Base-by-base conservation (phyloP, 2,113 vertebrate species). In the Monopterus albus region DNA sequence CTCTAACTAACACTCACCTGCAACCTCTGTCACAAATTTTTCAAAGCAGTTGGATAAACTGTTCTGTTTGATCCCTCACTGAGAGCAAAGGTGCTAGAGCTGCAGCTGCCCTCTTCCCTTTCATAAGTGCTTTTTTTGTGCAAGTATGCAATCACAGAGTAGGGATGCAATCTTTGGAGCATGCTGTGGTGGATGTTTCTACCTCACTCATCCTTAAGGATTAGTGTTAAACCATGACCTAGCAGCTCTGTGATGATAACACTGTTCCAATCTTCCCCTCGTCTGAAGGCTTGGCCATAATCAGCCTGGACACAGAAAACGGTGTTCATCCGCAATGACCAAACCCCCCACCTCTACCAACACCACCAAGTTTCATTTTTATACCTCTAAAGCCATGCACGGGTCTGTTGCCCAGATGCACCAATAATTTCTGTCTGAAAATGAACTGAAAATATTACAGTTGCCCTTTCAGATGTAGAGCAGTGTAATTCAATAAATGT, bases 161-260 rank as follows among this genome's bases (percentile, higher is more conserved):
- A 60, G 62, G 56, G 58, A 28, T 70, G 79, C 82, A 87, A 82
- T 86, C 72, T 87, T 79, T 58, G 68, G 62, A 79, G 77, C 84
- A 76, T 71, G 81, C 82, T 71, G 74, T 57, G 75, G 63, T 65
- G 82, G 56, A 85, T 89, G 88, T 90, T 81, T 84, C 75, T 39
- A 60, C 72, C 75, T 70, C 43, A 7, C 82, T 91, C 85, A 91
- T 88, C 85, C 83, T 73, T 79, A 35, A 75, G 84, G 90, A 91
- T 91, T 90, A 87, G 84, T 89, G 80, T 88, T 84, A 78, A 89
- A 87, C 71, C 85, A 73, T 80, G 87, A 88, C 85, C 85, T 56
- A 78, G 73, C 80, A 67, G 75, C 82, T 87, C 46, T 11, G 57
- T 59, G 56, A 83, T 83, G 87, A 91, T 89, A 81, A 84, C 82